phyloP scores from a whole-genome alignment of 2,888 invertebrate species.

The Linnaemya tessellans region DNA sequence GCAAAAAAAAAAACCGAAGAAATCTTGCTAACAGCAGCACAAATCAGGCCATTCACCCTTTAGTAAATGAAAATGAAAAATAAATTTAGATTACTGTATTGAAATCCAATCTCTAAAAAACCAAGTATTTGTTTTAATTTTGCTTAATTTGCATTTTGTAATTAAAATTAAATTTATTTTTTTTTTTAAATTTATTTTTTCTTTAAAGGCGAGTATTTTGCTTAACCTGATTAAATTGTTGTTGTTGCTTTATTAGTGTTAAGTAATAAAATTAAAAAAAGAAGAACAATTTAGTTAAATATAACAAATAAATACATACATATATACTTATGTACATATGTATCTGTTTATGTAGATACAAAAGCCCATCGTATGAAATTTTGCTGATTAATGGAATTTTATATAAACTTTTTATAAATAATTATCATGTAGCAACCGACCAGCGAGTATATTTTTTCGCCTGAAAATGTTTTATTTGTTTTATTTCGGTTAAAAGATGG shows the following conservation, averaged over 20 bases:
- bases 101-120: constrained; percentile 55
- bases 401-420: not conserved
- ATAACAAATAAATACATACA: constrained; percentile 26
- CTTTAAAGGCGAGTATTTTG: constrained; percentile 12
- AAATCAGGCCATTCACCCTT: constrained; percentile 58
- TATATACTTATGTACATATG: not conserved
- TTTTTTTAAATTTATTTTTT: constrained; percentile 2
- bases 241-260: constrained; percentile 23
- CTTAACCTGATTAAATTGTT: constrained; percentile 53
- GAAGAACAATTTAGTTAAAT: not conserved
- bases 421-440: constrained; percentile 49
- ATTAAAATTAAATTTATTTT: constrained; percentile 16
- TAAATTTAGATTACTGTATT: constrained; percentile 34
- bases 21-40: constrained; percentile 35
- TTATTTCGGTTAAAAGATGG: constrained; percentile 9
- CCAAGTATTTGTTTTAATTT: constrained; percentile 49
- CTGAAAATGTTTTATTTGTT: constrained; percentile 33
- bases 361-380: constrained; percentile 35
- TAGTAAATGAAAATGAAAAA: constrained; percentile 17
- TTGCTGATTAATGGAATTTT: constrained; percentile 59
- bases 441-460: not conserved
- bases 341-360: constrained; percentile 1
- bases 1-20: not conserved
- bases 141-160: constrained; percentile 41
- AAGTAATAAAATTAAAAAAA: constrained; percentile 20